Percentiles rank a stretch among this genome's conserved stretches.
phyloP scores from a whole-genome alignment of 2,888 invertebrate species.

The Chorisops tibialis region DNA sequence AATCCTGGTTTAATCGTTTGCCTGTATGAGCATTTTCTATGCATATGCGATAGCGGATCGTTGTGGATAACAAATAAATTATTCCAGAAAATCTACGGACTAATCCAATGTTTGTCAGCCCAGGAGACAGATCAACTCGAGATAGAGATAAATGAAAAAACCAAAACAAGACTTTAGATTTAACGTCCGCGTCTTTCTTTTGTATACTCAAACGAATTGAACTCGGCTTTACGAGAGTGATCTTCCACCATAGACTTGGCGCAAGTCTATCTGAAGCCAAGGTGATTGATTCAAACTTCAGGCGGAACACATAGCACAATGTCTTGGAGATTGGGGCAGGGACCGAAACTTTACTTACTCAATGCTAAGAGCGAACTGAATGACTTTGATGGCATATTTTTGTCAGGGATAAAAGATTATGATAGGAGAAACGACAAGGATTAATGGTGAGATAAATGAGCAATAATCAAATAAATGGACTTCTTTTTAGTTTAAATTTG shows the following conservation, averaged over 20 bases:
- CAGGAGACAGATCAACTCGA: conserved; percentile 18
- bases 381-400: background rate
- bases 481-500: no score
- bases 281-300: conserved; percentile 14
- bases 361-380: no score
- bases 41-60: background rate
- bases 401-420: conserved; percentile 11
- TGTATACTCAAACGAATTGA: background rate
- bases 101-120: conserved; percentile 8
- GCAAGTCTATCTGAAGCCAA: background rate
- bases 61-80: background rate
- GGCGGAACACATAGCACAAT: background rate
- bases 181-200: background rate
- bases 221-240: background rate
- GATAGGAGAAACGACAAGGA: conserved; percentile 13
- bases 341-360: no score
- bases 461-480: no score
- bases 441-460: conserved; percentile 7
- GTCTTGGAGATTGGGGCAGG: conserved; percentile 14
- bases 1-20: background rate
- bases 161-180: background rate
- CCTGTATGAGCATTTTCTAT: background rate
- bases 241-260: background rate
- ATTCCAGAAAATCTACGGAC: background rate
- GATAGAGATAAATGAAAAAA: background rate